Evolutionary conservation across 2,888 invertebrate species (phyloP).

Genomic region (Clanis bilineata): DNA sequence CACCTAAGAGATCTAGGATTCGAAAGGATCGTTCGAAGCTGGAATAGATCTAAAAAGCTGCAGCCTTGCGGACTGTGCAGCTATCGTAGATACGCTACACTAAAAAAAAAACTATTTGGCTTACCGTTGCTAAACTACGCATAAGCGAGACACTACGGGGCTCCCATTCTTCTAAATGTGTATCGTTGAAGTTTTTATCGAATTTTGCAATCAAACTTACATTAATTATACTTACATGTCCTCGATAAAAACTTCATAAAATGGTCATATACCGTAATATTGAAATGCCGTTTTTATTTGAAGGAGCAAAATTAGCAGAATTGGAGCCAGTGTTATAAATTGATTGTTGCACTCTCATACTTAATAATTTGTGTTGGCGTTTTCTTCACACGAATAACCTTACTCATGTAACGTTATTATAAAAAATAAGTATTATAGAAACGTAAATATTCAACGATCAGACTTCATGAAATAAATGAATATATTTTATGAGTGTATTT

Average conservation of each 20-base stretch:
- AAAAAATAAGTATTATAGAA: not conserved
- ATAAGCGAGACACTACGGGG: conserved; percentile 48
- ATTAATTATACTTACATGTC: not conserved
- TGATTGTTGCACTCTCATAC: conserved; percentile 8
- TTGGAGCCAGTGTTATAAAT: conserved; percentile 26
- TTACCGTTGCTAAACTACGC: conserved; percentile 53
- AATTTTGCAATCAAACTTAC: not conserved
- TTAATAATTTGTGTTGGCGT: not conserved
- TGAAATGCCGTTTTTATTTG: conserved; percentile 22
- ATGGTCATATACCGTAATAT: not conserved
- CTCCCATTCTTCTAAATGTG: conserved; percentile 29
- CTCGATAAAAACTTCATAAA: not conserved
- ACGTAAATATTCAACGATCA: not conserved
- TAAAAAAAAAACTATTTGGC: conserved; percentile 59
- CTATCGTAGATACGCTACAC: conserved; percentile 52
- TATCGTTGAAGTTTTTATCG: not conserved
- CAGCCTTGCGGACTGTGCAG: conserved; percentile 65
- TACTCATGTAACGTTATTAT: not conserved
- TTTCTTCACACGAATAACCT: not conserved
- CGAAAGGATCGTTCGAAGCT: conserved; percentile 44
- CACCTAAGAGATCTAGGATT: conserved; percentile 56
- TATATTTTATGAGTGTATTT: not conserved
- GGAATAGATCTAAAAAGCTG: conserved; percentile 63
- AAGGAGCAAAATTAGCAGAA: conserved; percentile 34
- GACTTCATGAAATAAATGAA: not conserved